Percentiles rank a stretch among this genome's conserved stretches.
Conservation (phyloP, 2,888 invertebrate genomes). For the Eupithecia vulgata region DNA sequence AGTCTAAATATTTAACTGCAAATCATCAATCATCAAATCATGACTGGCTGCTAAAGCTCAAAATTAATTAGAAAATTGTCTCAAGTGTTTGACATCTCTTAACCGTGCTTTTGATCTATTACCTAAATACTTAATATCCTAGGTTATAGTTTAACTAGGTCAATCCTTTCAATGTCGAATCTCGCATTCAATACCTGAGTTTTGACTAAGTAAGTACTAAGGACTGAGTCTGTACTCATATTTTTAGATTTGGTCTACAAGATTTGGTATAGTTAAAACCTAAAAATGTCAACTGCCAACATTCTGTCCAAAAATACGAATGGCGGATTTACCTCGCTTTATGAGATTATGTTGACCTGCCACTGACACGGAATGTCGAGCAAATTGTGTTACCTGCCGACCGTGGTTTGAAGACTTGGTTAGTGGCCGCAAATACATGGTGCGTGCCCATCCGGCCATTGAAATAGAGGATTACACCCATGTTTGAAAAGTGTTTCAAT, state of each 20-base stretch:
- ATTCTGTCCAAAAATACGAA: slow-evolving; percentile 10
- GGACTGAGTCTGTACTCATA: background rate
- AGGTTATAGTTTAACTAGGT: background rate
- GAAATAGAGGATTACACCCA: background rate
- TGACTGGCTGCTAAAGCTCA: background rate
- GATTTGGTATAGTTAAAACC: background rate
- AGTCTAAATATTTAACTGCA: no score
- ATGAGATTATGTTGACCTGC: slow-evolving; percentile 39
- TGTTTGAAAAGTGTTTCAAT: no score
- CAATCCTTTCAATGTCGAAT: background rate
- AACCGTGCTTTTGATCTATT: background rate
- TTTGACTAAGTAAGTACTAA: no score
- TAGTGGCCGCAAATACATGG: background rate
- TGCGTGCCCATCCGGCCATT: background rate
- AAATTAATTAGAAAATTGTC: background rate
- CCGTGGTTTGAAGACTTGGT: slow-evolving; percentile 26
- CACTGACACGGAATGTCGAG: slow-evolving; percentile 33
- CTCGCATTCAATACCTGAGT: background rate
- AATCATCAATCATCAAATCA: no score
- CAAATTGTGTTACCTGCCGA: slow-evolving; percentile 26
- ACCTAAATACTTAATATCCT: background rate
- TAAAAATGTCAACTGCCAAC: background rate
- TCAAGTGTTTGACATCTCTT: background rate
- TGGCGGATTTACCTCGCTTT: slow-evolving; percentile 28
- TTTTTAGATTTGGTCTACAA: background rate